These are phyloP conservation scores for Brachypalpus laphriformis DNA, from an alignment of 2,888 invertebrate species.

Conservation along the genomic window DNA sequence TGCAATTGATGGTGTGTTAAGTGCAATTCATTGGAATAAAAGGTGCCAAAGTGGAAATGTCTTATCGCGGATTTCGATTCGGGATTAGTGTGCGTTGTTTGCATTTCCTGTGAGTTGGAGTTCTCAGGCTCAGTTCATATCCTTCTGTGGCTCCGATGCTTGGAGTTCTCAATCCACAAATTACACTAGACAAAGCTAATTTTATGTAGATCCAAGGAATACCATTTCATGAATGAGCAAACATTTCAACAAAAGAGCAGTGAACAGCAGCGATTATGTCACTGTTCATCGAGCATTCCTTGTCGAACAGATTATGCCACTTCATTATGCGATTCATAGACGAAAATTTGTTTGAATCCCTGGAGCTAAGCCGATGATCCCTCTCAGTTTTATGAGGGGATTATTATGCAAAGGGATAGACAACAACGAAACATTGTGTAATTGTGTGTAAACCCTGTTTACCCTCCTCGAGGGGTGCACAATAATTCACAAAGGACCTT, in stretches of 20 bases:
- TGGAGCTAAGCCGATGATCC: slow-evolving; percentile 68
- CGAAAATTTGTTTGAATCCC: slow-evolving; percentile 69
- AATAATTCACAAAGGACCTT: slow-evolving; percentile 54
- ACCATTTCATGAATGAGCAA: slow-evolving; percentile 2
- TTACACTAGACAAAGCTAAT: too few relatives aligned
- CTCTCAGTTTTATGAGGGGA: slow-evolving; percentile 61
- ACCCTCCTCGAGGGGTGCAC: slow-evolving; percentile 51
- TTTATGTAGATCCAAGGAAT: not conserved
- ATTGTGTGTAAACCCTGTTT: slow-evolving; percentile 76
- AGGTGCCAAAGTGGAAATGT: slow-evolving; percentile 33
- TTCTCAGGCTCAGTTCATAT: not conserved
- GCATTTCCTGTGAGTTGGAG: slow-evolving; percentile 22
- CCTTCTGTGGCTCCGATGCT: not conserved
- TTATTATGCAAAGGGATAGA: slow-evolving; percentile 48
- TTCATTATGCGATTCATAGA: slow-evolving; percentile 66
- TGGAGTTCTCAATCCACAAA: too few relatives aligned
- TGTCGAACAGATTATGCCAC: too few relatives aligned
- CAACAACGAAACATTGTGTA: slow-evolving; percentile 72
- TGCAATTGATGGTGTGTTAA: slow-evolving; percentile 38
- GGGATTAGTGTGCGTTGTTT: slow-evolving; percentile 18
- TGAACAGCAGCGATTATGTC: slow-evolving; percentile 54
- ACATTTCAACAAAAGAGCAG: slow-evolving; percentile 39
- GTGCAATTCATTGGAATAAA: slow-evolving; percentile 60
- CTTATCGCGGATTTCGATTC: slow-evolving; percentile 50
- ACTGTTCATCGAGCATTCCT: slow-evolving; percentile 29